phyloP scores from a whole-genome alignment of 2,113 vertebrate genomes.

The Rhinopithecus roxellana region DNA sequence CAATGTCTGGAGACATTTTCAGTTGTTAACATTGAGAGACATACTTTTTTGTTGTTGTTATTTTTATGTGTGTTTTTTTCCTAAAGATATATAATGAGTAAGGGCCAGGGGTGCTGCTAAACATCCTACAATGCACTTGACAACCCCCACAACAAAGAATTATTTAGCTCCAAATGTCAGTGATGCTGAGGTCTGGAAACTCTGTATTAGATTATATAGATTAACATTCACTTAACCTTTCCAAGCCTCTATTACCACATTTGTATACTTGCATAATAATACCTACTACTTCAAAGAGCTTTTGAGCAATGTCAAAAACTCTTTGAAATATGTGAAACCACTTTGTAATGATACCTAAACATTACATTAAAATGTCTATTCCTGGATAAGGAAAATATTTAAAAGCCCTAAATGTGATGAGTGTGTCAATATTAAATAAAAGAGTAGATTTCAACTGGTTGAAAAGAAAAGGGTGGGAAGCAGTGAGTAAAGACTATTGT shows the following conservation, averaged over 20 bases:
- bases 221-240: background rate
- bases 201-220: background rate
- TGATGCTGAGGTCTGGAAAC: background rate
- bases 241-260: background rate
- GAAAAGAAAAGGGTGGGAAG: background rate
- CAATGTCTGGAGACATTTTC: background rate
- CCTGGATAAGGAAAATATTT: background rate
- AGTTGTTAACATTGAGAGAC: background rate
- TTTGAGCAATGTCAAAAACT: background rate
- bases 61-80: background rate
- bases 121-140: background rate
- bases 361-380: background rate
- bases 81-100: background rate
- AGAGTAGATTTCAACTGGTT: background rate
- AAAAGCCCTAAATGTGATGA: background rate
- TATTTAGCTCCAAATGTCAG: background rate
- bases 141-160: background rate
- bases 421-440: background rate
- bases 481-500: background rate
- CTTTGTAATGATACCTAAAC: background rate
- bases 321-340: background rate
- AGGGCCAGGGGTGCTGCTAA: background rate
- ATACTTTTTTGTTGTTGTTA: no score
- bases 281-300: background rate
- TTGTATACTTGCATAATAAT: background rate